A percentile compares a stretch with the other conserved stretches of the same genome.
Evolutionary conservation across 2,888 invertebrate genomes (phyloP).

Genomic region (Sinohyriopsis cumingii): DNA sequence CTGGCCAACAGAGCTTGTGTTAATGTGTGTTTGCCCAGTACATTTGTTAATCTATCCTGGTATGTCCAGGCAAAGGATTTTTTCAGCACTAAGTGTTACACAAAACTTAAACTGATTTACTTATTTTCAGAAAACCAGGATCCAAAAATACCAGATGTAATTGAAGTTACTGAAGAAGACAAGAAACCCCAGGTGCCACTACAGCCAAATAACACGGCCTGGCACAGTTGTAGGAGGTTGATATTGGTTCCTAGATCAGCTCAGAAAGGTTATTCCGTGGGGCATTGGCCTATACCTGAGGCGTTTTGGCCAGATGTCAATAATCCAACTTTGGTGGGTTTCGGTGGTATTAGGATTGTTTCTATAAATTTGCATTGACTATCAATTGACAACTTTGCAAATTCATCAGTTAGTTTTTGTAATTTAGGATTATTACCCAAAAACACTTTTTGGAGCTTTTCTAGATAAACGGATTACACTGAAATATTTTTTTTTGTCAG

Average conservation of each 20-base stretch:
- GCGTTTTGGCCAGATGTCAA: conserved; percentile 97
- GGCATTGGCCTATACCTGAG: conserved; percentile 99
- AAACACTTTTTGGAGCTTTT: no score
- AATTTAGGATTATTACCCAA: no score
- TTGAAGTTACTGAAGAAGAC: conserved; percentile 41
- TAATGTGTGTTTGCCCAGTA: no score
- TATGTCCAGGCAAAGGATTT: no score
- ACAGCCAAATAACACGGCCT: conserved; percentile 70
- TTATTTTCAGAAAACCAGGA: conserved; percentile 56
- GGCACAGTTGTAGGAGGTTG: conserved; percentile 89
- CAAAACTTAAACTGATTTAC: neutral
- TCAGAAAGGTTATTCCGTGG: conserved; percentile 88
- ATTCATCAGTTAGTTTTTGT: no score
- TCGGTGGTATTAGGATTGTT: neutral
- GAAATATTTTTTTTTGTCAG: no score
- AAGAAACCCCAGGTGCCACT: conserved; percentile 72
- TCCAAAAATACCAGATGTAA: conserved; percentile 47
- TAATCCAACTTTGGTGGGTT: conserved; percentile 83
- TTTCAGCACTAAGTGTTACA: no score
- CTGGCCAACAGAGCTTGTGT: no score
- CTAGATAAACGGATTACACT: no score
- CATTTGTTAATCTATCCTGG: no score
- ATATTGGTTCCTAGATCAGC: conserved; percentile 94
- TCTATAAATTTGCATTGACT: neutral
- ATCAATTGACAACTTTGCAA: no score